Conservation (phyloP, 2,113 vertebrate species). For the Podocnemis expansa region DNA sequence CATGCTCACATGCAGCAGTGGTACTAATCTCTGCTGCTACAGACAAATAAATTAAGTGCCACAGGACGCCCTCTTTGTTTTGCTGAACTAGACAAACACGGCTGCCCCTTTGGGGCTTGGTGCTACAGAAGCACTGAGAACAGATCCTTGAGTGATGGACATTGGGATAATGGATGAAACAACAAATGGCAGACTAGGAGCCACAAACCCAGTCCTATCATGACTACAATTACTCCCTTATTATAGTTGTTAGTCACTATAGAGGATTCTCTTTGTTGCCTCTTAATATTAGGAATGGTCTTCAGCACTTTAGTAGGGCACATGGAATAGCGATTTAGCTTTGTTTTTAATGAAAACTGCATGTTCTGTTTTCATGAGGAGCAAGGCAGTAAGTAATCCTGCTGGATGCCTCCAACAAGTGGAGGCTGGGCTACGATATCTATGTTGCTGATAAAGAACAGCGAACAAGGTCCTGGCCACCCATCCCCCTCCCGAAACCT, state of each 20-base stretch:
- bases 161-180: rapidly evolving
- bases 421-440: background rate
- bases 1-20: conserved; percentile 18
- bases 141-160: rapidly evolving
- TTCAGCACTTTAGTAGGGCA: background rate
- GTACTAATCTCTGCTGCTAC: conserved; percentile 51
- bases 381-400: background rate
- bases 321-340: background rate
- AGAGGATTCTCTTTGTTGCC: background rate
- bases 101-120: too few relatives aligned
- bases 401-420: background rate
- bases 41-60: too few relatives aligned
- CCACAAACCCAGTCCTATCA: background rate
- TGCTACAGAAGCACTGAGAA: background rate
- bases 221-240: background rate
- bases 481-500: background rate
- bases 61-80: too few relatives aligned
- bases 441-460: conserved; percentile 47
- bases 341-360: background rate
- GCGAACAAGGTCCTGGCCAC: background rate
- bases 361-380: background rate
- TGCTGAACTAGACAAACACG: too few relatives aligned
- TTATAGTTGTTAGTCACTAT: background rate
- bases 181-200: background rate
- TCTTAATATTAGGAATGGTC: background rate